Conservation (phyloP, 2,888 invertebrate genomes). For the Thereva unica region DNA sequence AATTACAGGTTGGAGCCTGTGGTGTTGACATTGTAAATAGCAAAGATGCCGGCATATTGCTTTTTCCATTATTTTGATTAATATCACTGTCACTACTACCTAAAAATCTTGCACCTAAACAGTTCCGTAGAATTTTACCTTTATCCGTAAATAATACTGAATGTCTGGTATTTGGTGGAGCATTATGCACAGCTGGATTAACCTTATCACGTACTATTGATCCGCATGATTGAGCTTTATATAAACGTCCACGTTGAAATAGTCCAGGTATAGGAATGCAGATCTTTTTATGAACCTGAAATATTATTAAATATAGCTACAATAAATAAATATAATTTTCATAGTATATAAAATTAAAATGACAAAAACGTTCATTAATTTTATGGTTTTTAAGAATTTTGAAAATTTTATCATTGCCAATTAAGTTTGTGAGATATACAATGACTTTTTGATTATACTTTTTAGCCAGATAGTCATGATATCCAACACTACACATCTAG, state of each 20-base stretch:
- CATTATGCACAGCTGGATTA: constrained; percentile 22
- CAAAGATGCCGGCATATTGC: constrained; percentile 32
- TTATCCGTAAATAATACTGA: constrained; percentile 44
- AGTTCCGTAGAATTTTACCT: constrained; percentile 43
- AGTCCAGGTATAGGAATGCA: constrained; percentile 65
- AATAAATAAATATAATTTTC: background rate
- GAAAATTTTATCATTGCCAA: too few species aligned
- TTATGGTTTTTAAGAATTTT: too few species aligned
- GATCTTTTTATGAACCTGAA: constrained; percentile 67
- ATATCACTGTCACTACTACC: constrained; percentile 44
- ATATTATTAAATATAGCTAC: constrained; percentile 51
- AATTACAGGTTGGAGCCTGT: constrained; percentile 22
- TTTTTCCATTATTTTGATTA: constrained; percentile 44
- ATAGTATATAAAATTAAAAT: background rate
- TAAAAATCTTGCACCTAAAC: constrained; percentile 41
- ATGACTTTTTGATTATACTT: too few species aligned
- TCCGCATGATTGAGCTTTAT: constrained; percentile 68
- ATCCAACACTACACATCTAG: too few species aligned
- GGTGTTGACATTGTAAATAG: constrained; percentile 36
- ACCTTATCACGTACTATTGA: constrained; percentile 63
- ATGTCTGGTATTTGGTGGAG: constrained; percentile 37
- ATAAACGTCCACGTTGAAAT: constrained; percentile 62
- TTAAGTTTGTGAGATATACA: too few species aligned
- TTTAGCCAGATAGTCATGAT: too few species aligned
- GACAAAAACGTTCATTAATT: too few species aligned